Percentiles rank a stretch among this genome's conserved stretches.
These are phyloP conservation scores for Diachasmimorpha longicaudata DNA, from an alignment of 1,140 invertebrate genomes.

Conservation along the genomic window DNA sequence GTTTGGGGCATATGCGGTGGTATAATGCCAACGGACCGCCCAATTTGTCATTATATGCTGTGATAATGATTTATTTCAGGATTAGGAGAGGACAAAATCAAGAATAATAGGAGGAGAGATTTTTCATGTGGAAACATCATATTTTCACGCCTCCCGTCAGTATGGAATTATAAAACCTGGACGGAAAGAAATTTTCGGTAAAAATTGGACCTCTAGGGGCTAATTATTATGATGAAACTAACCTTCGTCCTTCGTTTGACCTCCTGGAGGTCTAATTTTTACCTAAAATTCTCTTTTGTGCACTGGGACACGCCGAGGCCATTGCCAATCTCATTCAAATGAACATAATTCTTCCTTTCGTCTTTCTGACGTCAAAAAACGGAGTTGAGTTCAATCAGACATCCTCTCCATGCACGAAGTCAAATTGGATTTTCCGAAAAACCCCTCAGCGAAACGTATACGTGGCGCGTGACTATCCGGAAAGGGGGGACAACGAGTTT, in stretches of 20 bases:
- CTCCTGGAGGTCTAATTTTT: no score
- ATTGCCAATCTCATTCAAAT: no score
- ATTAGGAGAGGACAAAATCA: background rate
- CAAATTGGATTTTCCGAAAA: slow-evolving; percentile 47
- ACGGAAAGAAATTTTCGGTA: no score
- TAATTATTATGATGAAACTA: no score
- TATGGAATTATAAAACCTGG: no score
- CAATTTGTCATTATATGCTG: background rate
- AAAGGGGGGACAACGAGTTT: slow-evolving; percentile 34
- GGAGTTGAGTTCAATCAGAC: background rate
- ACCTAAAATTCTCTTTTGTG: no score
- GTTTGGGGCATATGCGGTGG: slow-evolving; percentile 25
- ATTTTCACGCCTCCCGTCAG: no score
- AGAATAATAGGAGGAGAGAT: background rate
- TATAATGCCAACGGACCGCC: background rate
- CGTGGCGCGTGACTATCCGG: slow-evolving; percentile 35
- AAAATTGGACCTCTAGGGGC: no score
- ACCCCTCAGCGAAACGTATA: slow-evolving; percentile 31
- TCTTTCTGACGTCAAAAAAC: background rate
- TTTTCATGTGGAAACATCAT: no score
- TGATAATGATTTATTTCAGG: background rate
- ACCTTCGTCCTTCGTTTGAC: no score
- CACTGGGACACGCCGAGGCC: no score
- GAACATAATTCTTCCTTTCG: background rate
- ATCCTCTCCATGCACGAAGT: slow-evolving; percentile 28